A percentile compares a stretch with the other conserved stretches of the same genome.
Evolutionary conservation across 2,888 invertebrate genomes (phyloP).

Genomic region (Hemithea aestivaria): DNA sequence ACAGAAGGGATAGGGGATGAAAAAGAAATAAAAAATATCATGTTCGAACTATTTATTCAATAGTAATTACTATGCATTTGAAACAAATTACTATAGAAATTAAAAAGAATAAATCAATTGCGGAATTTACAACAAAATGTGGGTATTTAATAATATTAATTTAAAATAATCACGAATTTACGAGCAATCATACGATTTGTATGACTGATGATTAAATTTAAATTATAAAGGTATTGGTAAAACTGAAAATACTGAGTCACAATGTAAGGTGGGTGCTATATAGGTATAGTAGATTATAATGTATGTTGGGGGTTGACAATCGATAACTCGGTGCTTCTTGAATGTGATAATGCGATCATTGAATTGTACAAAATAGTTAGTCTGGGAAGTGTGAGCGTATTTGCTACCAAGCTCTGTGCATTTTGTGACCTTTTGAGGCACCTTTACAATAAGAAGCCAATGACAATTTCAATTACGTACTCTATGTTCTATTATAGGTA

Average conservation of each 20-base stretch:
- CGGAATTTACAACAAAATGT: no score
- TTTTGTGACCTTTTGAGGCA: conserved; percentile 55
- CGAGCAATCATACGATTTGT: conserved; percentile 6
- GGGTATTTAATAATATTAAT: background rate
- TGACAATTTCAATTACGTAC: conserved; percentile 38
- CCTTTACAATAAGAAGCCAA: conserved; percentile 65
- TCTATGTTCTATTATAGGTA: conserved; percentile 18
- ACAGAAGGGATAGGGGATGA: no score
- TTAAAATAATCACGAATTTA: conserved; percentile 2
- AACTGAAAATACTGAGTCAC: conserved; percentile 25
- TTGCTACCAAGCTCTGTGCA: conserved; percentile 74
- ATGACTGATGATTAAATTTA: conserved; percentile 8
- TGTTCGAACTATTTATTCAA: no score
- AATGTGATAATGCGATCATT: conserved; percentile 62
- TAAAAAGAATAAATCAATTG: no score
- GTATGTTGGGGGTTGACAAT: conserved; percentile 47
- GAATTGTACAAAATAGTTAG: conserved; percentile 59
- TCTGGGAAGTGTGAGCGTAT: conserved; percentile 78
- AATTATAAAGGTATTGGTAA: background rate
- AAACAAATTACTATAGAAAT: no score
- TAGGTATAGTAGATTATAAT: conserved; percentile 45
- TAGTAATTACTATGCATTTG: no score
- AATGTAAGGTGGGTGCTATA: conserved; percentile 72
- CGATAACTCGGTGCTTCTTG: conserved; percentile 57
- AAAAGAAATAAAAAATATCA: no score